These are phyloP conservation scores for Euphonia xanthogaster DNA, from an alignment of 2,797 vertebrate species.

Conservation along the genomic window DNA sequence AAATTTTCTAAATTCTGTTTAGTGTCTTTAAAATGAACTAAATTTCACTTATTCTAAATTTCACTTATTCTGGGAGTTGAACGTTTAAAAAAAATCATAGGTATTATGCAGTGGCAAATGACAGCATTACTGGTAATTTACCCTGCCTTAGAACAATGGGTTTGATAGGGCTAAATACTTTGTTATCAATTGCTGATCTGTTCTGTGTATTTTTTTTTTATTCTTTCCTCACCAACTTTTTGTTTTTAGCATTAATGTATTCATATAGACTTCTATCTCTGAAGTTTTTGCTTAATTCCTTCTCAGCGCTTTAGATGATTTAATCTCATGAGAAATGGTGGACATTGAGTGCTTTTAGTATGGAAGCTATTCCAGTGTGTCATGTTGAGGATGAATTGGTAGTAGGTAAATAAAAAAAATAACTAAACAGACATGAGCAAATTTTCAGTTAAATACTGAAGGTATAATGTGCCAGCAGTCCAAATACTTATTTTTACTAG, in stretches of 20 bases:
- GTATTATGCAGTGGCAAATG: background rate
- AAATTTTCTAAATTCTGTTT: background rate
- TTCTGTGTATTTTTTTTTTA: background rate
- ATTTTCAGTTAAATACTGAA: background rate
- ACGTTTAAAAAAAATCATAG: background rate
- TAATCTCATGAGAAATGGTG: background rate
- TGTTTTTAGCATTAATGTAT: background rate
- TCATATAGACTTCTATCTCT: background rate
- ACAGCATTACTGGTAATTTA: background rate
- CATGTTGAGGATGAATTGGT: background rate
- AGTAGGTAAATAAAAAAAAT: background rate
- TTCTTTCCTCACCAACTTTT: background rate
- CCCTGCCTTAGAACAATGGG: background rate
- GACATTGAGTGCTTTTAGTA: background rate
- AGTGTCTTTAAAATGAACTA: background rate
- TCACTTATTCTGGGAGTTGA: background rate
- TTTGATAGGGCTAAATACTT: background rate
- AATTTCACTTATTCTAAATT: background rate
- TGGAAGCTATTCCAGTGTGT: background rate
- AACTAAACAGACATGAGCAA: background rate
- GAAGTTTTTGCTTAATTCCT: background rate
- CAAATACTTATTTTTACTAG: background rate
- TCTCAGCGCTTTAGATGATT: background rate
- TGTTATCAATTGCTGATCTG: background rate
- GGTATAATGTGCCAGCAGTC: background rate